phyloP scores from a whole-genome alignment of 2,888 invertebrate genomes.

The Latheticus oryzae region DNA sequence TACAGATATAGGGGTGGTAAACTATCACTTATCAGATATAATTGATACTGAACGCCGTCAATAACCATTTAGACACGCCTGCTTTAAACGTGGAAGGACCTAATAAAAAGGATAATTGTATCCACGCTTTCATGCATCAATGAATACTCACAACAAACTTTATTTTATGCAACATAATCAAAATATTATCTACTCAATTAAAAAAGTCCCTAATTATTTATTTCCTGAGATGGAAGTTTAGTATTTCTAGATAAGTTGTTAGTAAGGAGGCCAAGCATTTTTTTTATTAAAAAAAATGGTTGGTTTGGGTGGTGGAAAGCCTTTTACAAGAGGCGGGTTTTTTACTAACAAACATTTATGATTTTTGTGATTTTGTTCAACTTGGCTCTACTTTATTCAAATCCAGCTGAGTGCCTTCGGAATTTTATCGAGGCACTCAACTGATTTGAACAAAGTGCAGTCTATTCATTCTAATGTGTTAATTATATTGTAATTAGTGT shows the following conservation, averaged over 20 bases:
- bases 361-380: conserved; percentile 1
- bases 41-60: conserved; percentile 56
- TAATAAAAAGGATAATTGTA: conserved; percentile 39
- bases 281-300: conserved; percentile 6
- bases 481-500: too few species aligned
- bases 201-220: too few species aligned
- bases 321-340: conserved; percentile 9
- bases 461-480: too few species aligned
- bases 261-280: conserved; percentile 19
- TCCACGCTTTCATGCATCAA: conserved; percentile 21
- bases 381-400: too few species aligned
- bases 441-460: too few species aligned
- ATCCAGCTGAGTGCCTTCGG: too few species aligned
- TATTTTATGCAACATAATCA: conserved; percentile 24
- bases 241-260: too few species aligned
- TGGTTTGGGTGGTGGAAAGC: conserved; percentile 12
- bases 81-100: conserved; percentile 42
- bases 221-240: too few species aligned
- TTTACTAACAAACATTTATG: conserved; percentile 8
- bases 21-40: conserved; percentile 55
- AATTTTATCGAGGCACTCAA: too few species aligned
- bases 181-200: conserved; percentile 9
- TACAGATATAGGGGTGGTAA: conserved; percentile 44
- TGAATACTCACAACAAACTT: conserved; percentile 5
- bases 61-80: conserved; percentile 54